Conservation (phyloP, 2,797 vertebrate genomes). For the Euthynnus affinis region DNA sequence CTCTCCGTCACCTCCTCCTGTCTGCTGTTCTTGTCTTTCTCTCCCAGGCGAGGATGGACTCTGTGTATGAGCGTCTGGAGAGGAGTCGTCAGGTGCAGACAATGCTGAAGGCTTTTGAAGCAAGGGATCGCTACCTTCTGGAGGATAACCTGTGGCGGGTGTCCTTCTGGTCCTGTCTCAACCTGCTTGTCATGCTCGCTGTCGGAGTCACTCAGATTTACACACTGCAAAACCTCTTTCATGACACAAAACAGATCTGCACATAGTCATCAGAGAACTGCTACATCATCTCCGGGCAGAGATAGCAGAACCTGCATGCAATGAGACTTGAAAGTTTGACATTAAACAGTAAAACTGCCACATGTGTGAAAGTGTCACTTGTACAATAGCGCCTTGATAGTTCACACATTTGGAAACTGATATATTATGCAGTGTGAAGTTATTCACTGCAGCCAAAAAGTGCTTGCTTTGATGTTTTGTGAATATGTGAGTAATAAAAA, state of each 20-base stretch:
- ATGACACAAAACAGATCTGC: conserved; percentile 75
- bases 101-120: conserved; percentile 87
- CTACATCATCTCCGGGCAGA: background rate
- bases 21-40: background rate
- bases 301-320: background rate
- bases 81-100: conserved; percentile 87
- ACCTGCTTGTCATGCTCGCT: conserved; percentile 85
- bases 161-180: conserved; percentile 92
- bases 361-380: background rate
- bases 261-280: conserved; percentile 71
- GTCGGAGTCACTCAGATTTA: conserved; percentile 89
- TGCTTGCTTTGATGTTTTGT: background rate
- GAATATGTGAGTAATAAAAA: background rate
- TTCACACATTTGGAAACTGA: conserved; percentile 1
- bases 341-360: background rate
- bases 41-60: conserved; percentile 86
- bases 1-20: background rate
- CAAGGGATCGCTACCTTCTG: conserved; percentile 90
- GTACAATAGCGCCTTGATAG: too few species aligned
- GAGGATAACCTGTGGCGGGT: conserved; percentile 92
- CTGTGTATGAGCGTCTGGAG: conserved; percentile 84
- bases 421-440: background rate
- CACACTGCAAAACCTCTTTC: conserved; percentile 88
- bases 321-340: background rate
- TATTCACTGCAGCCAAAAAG: background rate